Percentiles rank a stretch among this genome's conserved stretches.
Conservation (phyloP, 2,888 invertebrate genomes). For the Habrosyne pyritoides region DNA sequence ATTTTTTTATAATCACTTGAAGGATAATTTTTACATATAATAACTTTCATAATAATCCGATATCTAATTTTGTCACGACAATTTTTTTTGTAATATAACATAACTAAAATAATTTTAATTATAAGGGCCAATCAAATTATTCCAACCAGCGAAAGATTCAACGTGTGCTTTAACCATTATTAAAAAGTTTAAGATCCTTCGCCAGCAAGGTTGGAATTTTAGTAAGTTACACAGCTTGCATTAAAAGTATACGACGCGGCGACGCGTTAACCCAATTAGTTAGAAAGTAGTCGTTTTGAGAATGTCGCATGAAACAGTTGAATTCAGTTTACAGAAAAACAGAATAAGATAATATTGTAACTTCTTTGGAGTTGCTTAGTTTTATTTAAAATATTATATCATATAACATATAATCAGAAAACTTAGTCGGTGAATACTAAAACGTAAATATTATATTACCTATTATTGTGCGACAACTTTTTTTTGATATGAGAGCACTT, state of each 20-base stretch:
- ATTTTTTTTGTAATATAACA: too few relatives aligned
- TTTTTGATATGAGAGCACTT: too few relatives aligned
- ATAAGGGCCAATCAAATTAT: background rate
- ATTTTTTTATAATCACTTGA: too few relatives aligned
- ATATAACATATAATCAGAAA: too few relatives aligned
- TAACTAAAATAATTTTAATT: background rate
- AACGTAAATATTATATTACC: too few relatives aligned
- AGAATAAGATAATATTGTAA: background rate
- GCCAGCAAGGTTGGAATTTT: conserved; percentile 20
- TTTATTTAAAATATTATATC: too few relatives aligned
- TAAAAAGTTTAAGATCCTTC: conserved; percentile 28
- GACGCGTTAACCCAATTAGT: conserved; percentile 1
- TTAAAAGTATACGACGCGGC: conserved; percentile 26
- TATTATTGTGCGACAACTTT: too few relatives aligned
- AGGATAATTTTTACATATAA: too few relatives aligned
- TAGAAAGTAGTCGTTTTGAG: background rate
- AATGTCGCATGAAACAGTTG: background rate
- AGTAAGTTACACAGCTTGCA: conserved; percentile 25
- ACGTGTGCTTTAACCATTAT: conserved; percentile 23
- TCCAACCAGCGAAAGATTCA: background rate
- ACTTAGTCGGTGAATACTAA: too few relatives aligned
- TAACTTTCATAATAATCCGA: too few relatives aligned
- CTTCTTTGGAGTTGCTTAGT: background rate
- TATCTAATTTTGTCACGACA: too few relatives aligned
- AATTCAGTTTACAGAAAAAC: too few relatives aligned